These are phyloP conservation scores for Hemicentrotus pulcherrimus DNA, from an alignment of 35 echinoderm and acorn worm species.

Conservation along the genomic window DNA sequence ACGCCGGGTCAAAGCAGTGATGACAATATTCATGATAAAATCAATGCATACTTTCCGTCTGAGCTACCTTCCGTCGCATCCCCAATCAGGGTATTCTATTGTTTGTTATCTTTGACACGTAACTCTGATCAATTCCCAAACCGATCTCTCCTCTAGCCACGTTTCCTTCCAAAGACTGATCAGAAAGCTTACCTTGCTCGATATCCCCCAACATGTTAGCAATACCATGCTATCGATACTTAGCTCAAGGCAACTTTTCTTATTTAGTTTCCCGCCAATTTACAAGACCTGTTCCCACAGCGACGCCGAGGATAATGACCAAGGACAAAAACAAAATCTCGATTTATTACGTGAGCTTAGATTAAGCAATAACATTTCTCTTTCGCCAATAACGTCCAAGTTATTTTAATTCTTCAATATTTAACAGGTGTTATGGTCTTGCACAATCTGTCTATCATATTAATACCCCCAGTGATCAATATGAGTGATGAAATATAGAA, in stretches of 20 bases:
- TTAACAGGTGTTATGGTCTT: neutral
- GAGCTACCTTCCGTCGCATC: neutral
- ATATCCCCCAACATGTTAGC: slow-evolving; percentile 16
- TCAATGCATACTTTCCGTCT: neutral
- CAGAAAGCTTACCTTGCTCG: neutral
- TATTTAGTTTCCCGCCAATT: slow-evolving; percentile 24
- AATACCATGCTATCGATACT: neutral
- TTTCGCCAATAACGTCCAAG: too few relatives aligned
- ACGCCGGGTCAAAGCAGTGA: too few relatives aligned
- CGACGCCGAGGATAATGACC: neutral
- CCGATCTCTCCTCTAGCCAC: neutral
- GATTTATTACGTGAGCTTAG: too few relatives aligned
- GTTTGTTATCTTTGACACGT: slow-evolving; percentile 11
- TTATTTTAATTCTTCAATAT: neutral
- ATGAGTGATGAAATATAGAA: too few relatives aligned
- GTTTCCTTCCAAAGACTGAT: neutral
- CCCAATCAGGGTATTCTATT: neutral
- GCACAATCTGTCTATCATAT: too few relatives aligned
- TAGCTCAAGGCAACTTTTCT: neutral
- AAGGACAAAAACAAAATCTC: neutral
- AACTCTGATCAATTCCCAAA: neutral
- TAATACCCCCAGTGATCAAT: too few relatives aligned
- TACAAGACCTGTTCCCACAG: neutral
- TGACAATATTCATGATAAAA: neutral
- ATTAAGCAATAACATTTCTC: too few relatives aligned